Percentiles rank a stretch among this genome's conserved stretches.
phyloP scores from a whole-genome alignment of 2,113 vertebrate species.

The Speoplatyrhinus poulsoni region DNA sequence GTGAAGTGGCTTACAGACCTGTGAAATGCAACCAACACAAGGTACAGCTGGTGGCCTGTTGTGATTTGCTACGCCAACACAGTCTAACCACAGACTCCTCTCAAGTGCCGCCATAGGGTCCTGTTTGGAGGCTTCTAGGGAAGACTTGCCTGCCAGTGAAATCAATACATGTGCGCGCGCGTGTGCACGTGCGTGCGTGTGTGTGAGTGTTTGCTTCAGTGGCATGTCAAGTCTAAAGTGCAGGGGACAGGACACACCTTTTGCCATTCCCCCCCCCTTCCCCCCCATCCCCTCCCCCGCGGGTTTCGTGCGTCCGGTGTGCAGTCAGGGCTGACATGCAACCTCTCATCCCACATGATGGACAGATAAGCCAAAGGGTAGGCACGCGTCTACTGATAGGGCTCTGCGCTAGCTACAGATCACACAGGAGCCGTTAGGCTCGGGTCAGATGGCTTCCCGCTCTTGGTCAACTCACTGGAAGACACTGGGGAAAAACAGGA shows the following conservation, averaged over 20 bases:
- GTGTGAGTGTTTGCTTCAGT: constrained; percentile 23
- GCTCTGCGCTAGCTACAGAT: constrained; percentile 42
- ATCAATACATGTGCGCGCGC: not conserved
- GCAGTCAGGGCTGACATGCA: constrained; percentile 68
- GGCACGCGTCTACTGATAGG: constrained; percentile 38
- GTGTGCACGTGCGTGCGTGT: not conserved
- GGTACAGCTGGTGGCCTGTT: constrained; percentile 39
- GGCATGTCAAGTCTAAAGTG: constrained; percentile 31
- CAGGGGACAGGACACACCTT: constrained; percentile 37
- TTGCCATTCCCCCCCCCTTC: constrained; percentile 35
- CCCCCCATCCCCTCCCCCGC: constrained; percentile 33
- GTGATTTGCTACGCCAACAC: constrained; percentile 49
- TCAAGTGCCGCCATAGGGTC: constrained; percentile 37
- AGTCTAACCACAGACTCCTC: constrained; percentile 40
- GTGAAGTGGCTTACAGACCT: constrained; percentile 50
- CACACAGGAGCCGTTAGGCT: constrained; percentile 40
- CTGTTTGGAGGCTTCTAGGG: constrained; percentile 22
- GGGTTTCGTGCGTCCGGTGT: constrained; percentile 74
- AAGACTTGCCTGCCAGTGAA: constrained; percentile 34
- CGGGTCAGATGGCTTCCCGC: constrained; percentile 48
- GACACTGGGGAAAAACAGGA: too few species aligned
- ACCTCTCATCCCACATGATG: constrained; percentile 53
- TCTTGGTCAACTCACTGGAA: constrained; percentile 9
- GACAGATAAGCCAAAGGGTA: constrained; percentile 53
- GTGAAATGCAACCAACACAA: constrained; percentile 50